Percentiles rank a stretch among this genome's conserved stretches.
Conservation (phyloP, 2,113 vertebrate species). For the Indicator indicator region DNA sequence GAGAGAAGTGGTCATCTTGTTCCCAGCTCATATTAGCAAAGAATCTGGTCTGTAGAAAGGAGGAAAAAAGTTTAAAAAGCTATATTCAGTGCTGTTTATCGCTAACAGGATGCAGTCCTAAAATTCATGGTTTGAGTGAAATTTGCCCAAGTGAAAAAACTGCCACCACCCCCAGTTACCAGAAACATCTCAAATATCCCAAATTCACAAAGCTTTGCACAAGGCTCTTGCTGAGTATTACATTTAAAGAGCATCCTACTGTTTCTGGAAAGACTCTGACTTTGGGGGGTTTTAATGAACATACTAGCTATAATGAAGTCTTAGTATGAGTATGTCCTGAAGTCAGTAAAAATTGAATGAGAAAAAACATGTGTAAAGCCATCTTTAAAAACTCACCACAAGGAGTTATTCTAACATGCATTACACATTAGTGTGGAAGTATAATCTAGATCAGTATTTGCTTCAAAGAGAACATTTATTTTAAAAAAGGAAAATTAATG, state of each 20-base stretch:
- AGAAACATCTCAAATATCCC: neutral
- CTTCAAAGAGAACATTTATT: neutral
- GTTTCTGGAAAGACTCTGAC: neutral
- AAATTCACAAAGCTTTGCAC: neutral
- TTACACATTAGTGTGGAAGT: neutral
- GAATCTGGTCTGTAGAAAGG: neutral
- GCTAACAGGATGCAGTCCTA: neutral
- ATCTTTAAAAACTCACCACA: neutral
- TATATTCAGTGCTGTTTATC: neutral
- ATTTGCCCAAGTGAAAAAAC: neutral
- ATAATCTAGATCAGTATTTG: neutral
- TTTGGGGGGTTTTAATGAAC: neutral
- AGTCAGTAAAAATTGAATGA: neutral
- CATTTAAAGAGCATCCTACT: neutral
- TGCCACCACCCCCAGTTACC: neutral
- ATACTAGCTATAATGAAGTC: neutral
- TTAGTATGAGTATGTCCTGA: neutral
- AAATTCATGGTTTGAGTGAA: neutral
- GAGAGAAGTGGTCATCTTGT: neutral
- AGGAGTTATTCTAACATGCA: neutral
- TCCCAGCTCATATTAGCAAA: neutral
- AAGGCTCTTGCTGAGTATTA: neutral
- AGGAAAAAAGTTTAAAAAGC: neutral
- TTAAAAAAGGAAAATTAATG: neutral
- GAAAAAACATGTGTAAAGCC: neutral